Conservation (phyloP, 1,140 invertebrate species). For the Euborellia annulipes region DNA sequence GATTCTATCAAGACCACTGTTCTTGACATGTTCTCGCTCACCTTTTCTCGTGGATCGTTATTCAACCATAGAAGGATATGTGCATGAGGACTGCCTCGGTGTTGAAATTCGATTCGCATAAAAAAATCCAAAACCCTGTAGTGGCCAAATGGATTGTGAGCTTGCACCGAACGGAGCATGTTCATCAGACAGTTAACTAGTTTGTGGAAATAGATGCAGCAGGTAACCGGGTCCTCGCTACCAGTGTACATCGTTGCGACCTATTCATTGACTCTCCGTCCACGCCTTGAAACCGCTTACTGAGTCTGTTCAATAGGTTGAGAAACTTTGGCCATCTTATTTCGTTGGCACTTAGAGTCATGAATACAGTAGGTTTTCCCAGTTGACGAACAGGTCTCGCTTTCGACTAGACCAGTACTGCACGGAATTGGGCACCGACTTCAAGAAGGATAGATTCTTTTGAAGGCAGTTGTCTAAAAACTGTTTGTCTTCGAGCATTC, state of each 20-base stretch:
- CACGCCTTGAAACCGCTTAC: too few species aligned
- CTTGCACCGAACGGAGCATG: too few species aligned
- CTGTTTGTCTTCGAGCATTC: conserved; percentile 12
- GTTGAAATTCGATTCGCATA: conserved; percentile 29
- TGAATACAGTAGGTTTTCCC: conserved; percentile 20
- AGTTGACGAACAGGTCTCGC: conserved; percentile 25
- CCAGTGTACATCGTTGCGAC: too few species aligned
- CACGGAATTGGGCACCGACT: conserved; percentile 12
- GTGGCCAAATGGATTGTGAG: conserved; percentile 17
- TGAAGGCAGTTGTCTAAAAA: conserved; percentile 14
- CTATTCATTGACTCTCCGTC: too few species aligned
- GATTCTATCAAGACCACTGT: conserved; percentile 19
- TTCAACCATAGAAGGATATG: conserved; percentile 22
- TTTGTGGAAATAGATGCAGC: too few species aligned
- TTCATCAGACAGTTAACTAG: too few species aligned
- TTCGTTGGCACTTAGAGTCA: conserved; percentile 19
- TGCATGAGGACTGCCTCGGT: conserved; percentile 25
- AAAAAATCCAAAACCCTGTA: conserved; percentile 20
- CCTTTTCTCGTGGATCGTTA: conserved; percentile 19
- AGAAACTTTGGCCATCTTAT: neutral
- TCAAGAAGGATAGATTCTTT: conserved; percentile 15
- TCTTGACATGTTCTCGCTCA: conserved; percentile 19
- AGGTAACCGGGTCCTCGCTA: too few species aligned
- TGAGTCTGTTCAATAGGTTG: neutral
- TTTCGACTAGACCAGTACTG: conserved; percentile 22